phyloP scores from a whole-genome alignment of 1,140 invertebrate species.

The Trissolcus basalis region DNA sequence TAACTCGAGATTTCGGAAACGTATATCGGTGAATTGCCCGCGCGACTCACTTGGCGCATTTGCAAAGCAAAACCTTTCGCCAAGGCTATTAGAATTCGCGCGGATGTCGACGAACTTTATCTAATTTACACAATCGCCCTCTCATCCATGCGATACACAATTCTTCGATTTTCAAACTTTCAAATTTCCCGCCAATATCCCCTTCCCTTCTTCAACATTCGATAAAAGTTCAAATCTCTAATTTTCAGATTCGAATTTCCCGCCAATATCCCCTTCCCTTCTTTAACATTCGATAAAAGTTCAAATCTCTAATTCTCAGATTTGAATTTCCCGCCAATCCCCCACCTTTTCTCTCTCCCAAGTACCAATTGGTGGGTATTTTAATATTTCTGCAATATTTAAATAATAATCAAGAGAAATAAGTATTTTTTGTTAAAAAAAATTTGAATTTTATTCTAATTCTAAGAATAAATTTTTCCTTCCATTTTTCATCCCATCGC shows the following conservation, averaged over 20 bases:
- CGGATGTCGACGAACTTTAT: constrained; percentile 45
- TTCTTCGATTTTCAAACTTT: constrained; percentile 23
- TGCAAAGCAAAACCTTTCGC: constrained; percentile 60
- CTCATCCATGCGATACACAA: constrained; percentile 12
- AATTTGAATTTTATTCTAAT: too few relatives aligned
- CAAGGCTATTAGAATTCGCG: constrained; percentile 21
- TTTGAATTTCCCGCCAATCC: too few relatives aligned
- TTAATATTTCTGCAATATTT: too few relatives aligned
- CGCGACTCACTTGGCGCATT: constrained; percentile 59
- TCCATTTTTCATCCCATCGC: too few relatives aligned
- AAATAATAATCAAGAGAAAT: too few relatives aligned
- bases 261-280: background rate
- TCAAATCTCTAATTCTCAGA: too few relatives aligned
- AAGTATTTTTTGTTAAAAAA: too few relatives aligned
- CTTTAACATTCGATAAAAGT: too few relatives aligned
- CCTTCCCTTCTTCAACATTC: background rate
- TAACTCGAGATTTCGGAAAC: constrained; percentile 63
- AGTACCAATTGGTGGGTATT: too few relatives aligned
- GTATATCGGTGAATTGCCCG: constrained; percentile 61
- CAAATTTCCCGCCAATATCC: constrained; percentile 13
- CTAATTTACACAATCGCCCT: constrained; percentile 37
- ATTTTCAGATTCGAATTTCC: constrained; percentile 1
- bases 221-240: too few relatives aligned
- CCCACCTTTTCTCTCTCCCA: too few relatives aligned
- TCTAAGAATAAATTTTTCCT: too few relatives aligned